Evolutionary conservation across 2,888 invertebrate species (phyloP).

Genomic region (Opisthograptis luteolata): DNA sequence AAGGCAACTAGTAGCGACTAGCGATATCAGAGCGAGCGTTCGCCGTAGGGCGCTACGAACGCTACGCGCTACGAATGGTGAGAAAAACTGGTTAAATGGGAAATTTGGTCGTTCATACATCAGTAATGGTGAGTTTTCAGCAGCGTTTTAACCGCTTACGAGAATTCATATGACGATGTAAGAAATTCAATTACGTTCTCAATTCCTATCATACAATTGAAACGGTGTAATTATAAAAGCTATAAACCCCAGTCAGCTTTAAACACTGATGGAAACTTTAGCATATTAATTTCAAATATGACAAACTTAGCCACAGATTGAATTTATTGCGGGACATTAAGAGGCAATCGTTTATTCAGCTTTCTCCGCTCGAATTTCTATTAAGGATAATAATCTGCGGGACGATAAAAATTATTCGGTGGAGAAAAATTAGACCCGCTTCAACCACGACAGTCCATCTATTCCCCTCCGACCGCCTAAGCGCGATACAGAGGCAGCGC

Average conservation of each 20-base stretch:
- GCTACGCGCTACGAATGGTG: slow-evolving; percentile 60
- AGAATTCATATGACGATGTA: too few species aligned
- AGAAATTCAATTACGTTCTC: too few species aligned
- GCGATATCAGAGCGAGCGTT: slow-evolving; percentile 53
- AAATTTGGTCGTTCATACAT: slow-evolving; percentile 15
- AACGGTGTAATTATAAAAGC: too few species aligned
- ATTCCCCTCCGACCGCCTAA: slow-evolving; percentile 58
- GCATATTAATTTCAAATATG: slow-evolving; percentile 18
- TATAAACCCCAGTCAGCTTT: too few species aligned
- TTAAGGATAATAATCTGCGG: slow-evolving; percentile 32
- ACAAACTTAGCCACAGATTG: slow-evolving; percentile 25
- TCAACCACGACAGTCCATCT: slow-evolving; percentile 75
- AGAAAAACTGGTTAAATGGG: slow-evolving; percentile 14
- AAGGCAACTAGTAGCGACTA: slow-evolving; percentile 48
- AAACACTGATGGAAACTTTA: slow-evolving; percentile 1
- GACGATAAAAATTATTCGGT: slow-evolving; percentile 60
- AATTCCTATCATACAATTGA: too few species aligned
- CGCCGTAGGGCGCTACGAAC: slow-evolving; percentile 61
- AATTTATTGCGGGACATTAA: slow-evolving; percentile 25
- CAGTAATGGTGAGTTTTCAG: not conserved
- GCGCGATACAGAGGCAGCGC: slow-evolving; percentile 54
- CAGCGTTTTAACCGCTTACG: not conserved
- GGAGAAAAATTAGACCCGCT: slow-evolving; percentile 73
- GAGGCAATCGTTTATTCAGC: slow-evolving; percentile 24
- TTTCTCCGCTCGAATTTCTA: slow-evolving; percentile 32